Evolutionary conservation across 2,113 vertebrate species (phyloP), one percentile per base, ranked within the genome.

Genomic region (Psettodes erumei): DNA sequence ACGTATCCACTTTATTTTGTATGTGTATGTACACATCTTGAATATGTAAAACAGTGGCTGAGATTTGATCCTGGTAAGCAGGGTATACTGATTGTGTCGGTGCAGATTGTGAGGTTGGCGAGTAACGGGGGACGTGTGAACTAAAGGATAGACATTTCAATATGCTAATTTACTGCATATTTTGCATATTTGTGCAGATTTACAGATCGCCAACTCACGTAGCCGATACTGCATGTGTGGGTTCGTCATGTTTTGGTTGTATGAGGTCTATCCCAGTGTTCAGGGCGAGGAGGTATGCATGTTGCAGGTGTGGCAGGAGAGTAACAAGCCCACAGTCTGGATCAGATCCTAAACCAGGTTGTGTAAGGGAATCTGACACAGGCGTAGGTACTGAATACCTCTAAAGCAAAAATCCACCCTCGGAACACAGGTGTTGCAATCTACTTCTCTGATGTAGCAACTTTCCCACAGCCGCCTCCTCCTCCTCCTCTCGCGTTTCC

Each of bases 261-360:
- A 2, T 16, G 15, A 53, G 27, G 38, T 69, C 43, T 38, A 66
- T 40, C 71, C 75, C 53, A 30, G 35, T 47, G 75, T 42, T 65
- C 12, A 4, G 61, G 81, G 54, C 62, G 30, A 75, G 64, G 64
- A 86, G 80, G 81, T 83, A 79, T 82, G 76, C 55, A 16, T 21
- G 67, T 74, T 78, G 50, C 77, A 70, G 86, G 82, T 61, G 83
- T 88, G 78, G 84, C 55, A 45, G 27, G 10, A 61, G 21, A 68
- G 16, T 30, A 47, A 59, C 48, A 58, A 27, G 19, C 13, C 59
- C 33, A n/a, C 50, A 65, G 48, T 77, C 75, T 87, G 83, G 83
- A 83, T 71, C 60, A 9, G 55, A 21, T 75, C 78, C 84, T 68
- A 82, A 50, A 60, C 38, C 8, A 15, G 53, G 60, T 71, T 79